Conservation (phyloP, 1,140 invertebrate genomes). For the Hypsibius dujardini region DNA sequence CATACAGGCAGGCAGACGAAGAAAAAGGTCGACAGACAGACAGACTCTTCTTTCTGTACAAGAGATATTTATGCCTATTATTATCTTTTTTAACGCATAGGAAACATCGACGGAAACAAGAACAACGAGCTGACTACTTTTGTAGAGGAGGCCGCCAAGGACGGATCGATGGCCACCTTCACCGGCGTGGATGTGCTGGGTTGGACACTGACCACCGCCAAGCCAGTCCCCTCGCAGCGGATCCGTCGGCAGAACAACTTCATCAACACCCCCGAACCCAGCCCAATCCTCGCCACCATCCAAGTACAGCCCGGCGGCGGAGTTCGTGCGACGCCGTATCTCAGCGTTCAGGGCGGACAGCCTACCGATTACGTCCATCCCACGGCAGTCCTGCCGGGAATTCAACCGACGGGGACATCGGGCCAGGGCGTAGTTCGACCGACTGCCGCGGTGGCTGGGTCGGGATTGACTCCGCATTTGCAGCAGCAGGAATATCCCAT, state of each 20-base stretch:
- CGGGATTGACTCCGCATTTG: neutral
- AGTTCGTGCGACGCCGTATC: neutral
- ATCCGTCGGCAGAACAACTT: constrained; percentile 1
- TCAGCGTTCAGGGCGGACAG: neutral
- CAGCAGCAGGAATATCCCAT: neutral
- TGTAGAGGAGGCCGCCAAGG: constrained; percentile 3
- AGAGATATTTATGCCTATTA: too few species aligned
- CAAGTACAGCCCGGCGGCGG: neutral
- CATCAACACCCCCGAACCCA: constrained; percentile 4
- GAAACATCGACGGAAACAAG: neutral
- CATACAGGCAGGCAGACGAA: too few species aligned
- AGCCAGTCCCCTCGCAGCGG: neutral
- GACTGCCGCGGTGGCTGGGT: neutral
- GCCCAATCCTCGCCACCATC: neutral
- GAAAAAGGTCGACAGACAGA: too few species aligned
- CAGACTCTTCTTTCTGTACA: too few species aligned
- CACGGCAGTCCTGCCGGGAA: neutral
- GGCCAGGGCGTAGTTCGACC: neutral
- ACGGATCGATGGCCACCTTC: constrained; percentile 11
- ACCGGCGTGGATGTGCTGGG: neutral
- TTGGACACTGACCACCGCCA: constrained; percentile 1
- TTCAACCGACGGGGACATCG: neutral
- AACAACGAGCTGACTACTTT: neutral
- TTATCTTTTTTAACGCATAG: too few species aligned
- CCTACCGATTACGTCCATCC: neutral